phyloP scores from a whole-genome alignment of 2,113 vertebrate genomes.

The Scalopus aquaticus region DNA sequence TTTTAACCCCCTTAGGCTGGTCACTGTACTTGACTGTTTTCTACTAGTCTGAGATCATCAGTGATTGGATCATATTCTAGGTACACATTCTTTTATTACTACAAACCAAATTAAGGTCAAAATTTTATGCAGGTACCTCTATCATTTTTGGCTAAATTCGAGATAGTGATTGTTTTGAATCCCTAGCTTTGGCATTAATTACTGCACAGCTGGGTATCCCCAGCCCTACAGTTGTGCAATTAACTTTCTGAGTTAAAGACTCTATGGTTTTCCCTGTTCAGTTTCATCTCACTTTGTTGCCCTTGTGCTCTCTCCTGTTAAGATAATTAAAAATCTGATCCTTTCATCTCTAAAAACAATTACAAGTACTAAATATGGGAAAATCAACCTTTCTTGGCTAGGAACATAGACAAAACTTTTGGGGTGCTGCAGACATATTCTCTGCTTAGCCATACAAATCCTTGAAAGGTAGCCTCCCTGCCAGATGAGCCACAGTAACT shows the following conservation, averaged over 20 bases:
- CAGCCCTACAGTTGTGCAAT: not conserved
- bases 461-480: constrained; percentile 8
- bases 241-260: constrained; percentile 5
- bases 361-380: not conserved
- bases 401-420: not conserved
- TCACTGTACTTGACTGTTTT: not conserved
- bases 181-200: not conserved
- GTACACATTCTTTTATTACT: not conserved
- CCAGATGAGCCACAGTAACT: not conserved
- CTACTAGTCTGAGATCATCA: not conserved
- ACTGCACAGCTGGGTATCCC: not conserved
- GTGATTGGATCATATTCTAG: not conserved
- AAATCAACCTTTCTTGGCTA: not conserved
- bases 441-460: not conserved
- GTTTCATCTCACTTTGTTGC: constrained; percentile 17
- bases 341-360: constrained; percentile 7
- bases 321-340: constrained; percentile 41
- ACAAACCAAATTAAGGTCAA: not conserved
- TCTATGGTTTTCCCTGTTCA: not conserved
- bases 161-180: not conserved
- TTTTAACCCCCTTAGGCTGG: not conserved
- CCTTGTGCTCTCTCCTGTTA: not conserved
- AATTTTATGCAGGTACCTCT: not conserved
- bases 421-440: not conserved
- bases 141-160: constrained; percentile 7